Conservation (phyloP, 2,797 vertebrate genomes). For the Mycteria americana region DNA sequence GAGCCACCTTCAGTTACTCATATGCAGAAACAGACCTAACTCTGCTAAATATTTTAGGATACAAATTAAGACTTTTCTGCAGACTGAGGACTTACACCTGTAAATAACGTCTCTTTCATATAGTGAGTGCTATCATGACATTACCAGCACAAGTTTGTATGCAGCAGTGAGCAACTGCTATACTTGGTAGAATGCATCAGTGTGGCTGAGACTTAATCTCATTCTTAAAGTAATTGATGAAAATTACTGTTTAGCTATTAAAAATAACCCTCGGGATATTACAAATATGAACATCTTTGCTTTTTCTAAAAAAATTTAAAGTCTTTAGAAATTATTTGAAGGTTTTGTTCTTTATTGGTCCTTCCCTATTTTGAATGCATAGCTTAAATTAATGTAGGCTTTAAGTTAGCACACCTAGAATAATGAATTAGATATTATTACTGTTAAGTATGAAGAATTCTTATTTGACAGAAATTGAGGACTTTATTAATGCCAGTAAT, state of each 20-base stretch:
- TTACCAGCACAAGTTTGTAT: not conserved
- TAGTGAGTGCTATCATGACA: rapidly evolving
- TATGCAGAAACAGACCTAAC: not conserved
- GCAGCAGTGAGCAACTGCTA: not conserved
- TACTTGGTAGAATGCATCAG: not conserved
- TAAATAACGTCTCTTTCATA: not conserved
- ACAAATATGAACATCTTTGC: not conserved
- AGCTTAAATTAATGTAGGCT: not conserved
- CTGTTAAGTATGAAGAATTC: not conserved
- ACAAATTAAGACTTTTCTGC: not conserved
- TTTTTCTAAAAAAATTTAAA: not conserved
- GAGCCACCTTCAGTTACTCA: not conserved
- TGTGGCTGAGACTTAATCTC: not conserved
- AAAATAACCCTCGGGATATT: not conserved
- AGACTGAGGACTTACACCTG: not conserved
- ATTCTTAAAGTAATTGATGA: not conserved
- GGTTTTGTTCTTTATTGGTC: not conserved
- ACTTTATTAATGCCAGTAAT: not conserved
- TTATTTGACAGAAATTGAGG: not conserved
- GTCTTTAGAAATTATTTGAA: not conserved
- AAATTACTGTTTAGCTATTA: not conserved
- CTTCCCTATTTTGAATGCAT: not conserved
- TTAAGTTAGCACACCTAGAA: not conserved
- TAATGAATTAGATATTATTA: not conserved
- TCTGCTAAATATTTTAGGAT: not conserved